A percentile compares a stretch with the other conserved stretches of the same genome.
These are phyloP conservation scores for Eclectus roratus DNA, from an alignment of 2,113 vertebrate species.

Conservation along the genomic window DNA sequence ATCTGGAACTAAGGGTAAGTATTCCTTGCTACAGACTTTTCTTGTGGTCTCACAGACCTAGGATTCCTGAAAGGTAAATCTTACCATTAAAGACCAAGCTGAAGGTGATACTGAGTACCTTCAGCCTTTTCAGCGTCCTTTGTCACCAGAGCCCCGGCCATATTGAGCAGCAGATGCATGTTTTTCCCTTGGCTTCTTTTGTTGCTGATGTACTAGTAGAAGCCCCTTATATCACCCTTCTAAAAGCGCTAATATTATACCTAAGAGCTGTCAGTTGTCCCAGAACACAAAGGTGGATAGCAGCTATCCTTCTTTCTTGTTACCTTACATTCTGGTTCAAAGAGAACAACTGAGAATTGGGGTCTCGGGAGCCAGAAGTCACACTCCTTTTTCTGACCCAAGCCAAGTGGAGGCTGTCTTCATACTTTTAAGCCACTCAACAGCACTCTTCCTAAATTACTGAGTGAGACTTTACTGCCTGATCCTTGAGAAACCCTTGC, in stretches of 20 bases:
- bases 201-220: rapidly evolving
- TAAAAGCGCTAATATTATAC: not conserved
- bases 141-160: not conserved
- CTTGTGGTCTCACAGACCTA: not conserved
- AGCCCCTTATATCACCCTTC: not conserved
- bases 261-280: not conserved
- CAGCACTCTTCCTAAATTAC: slow-evolving; percentile 15
- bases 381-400: not conserved
- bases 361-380: slow-evolving; percentile 22
- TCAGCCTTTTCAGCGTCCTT: not conserved
- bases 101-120: not conserved
- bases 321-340: slow-evolving; percentile 32
- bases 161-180: not conserved
- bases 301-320: slow-evolving; percentile 32
- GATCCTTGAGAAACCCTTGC: not conserved
- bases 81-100: not conserved
- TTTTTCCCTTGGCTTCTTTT: not conserved
- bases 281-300: slow-evolving; percentile 22
- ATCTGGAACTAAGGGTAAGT: not conserved
- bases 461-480: not conserved
- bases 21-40: not conserved
- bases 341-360: not conserved
- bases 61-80: not conserved
- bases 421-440: slow-evolving; percentile 35
- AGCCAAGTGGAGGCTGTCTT: not conserved